Base-by-base conservation (phyloP, 2,888 invertebrate species). In the Parnassius glacialis region DNA sequence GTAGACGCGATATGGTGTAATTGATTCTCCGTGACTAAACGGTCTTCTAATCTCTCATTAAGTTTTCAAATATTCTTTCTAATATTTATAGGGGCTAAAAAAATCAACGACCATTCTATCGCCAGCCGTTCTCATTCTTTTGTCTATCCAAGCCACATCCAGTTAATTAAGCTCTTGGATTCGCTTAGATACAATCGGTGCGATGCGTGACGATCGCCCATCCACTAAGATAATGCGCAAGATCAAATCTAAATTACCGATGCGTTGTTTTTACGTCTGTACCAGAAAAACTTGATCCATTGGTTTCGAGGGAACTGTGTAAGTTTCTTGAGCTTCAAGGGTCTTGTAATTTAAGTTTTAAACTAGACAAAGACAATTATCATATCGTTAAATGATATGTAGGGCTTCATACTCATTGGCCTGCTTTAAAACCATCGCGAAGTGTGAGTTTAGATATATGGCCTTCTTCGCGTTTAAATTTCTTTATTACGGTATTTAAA, bases 211-310 rank as follows among this genome's bases (percentile, higher is more conserved):
- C 75, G 75, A 59, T 71, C 68, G 68, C 70, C 70, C 71, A 74
- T 70, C 13, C 72, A 73, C 69, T 65, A 66, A 74, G 74, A 75
- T 74, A 74, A 71, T 70, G 70, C 45, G 68, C 58, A 65, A 70
- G 78, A 80, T 79, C 70, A 68, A 72, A 78, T 80, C 76, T 78
- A 75, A 76, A 79, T 76, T 73, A 78, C 73, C 65, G 72, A 69
- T 67, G 68, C 62, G 50, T 63, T 59, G 62, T 62, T 67, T 61
- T 66, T 57, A 62, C 61, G 10, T 41, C 34, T 12, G 56, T 43
- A 63, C 70, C 67, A 68, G 34, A 20, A 25, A 58, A 48, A n/a
- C 56, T 56, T 64, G 69, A 67, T 61, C 66, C 61, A 45, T 63
- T 34, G 42, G 52, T 57, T 16, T 9, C 16, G 25, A 43, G n/a